Base-by-base conservation (phyloP, 2,113 vertebrate genomes). In the Megaleporinus macrocephalus region DNA sequence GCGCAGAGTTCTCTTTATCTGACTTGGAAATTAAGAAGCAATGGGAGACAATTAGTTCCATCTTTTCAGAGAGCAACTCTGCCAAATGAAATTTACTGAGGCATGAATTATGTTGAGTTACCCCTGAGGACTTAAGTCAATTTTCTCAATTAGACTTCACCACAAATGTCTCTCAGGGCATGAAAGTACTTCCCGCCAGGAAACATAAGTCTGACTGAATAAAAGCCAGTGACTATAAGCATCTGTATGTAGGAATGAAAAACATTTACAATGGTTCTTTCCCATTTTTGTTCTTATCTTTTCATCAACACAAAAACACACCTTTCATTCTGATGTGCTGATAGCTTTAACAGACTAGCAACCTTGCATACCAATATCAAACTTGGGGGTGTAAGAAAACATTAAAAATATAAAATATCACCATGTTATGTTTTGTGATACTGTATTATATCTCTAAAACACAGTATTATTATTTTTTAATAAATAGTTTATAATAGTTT, bases 51-150 rank as follows among this genome's bases (percentile, higher is more conserved):
- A 70, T 44, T 41, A 44, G 33, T n/a, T 20, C 7, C 41, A 27
- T n/a, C 36, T n/a, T 44, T 70, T n/a, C 20, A 70, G 22, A 70
- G 66, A 70, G 36, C 22, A 70, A 70, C 36, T 24, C 20, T 44
- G 66, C 7, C 41, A 41, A 44, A 44, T 70, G 33, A 41, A 44
- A 70, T 70, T 44, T 44, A 70, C 66, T n/a, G 36, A 70, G 66
- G 66, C 66, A 14, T 24, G 33, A 44, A 44, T 70, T 44, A 70
- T 14, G 33, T 24, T n/a, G n/a, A 70, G 22, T 44, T 70, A 41
- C 10, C 66, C 36, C 66, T 44, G 36, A 20, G 66, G 66, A 44
- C 11, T 70, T 70, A 20, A 66, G 29, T 66, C 33, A 44, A n/a
- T 70, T 69, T 69, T 22, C 20, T 33, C 66, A 70, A 24, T 61